phyloP scores from a whole-genome alignment of 2,113 vertebrate genomes.

The Neolamprologus brichardi region DNA sequence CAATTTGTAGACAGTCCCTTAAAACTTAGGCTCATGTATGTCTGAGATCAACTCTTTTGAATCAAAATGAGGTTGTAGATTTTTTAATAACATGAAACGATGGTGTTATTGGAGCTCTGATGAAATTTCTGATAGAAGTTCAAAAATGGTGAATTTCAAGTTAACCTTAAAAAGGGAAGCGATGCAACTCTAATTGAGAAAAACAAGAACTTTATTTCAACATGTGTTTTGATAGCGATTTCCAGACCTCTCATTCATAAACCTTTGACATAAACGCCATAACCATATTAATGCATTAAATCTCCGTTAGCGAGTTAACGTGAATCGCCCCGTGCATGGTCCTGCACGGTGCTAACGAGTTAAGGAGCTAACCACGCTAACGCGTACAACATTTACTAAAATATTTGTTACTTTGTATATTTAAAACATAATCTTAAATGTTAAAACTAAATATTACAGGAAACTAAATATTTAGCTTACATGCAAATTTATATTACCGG shows the following conservation, averaged over 20 bases:
- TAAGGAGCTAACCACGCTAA: background rate
- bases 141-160: background rate
- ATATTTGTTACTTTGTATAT: background rate
- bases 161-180: background rate
- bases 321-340: rapidly evolving
- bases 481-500: background rate
- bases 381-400: background rate
- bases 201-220: background rate
- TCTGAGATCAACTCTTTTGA: background rate
- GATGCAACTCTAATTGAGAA: background rate
- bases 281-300: background rate
- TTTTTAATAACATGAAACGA: background rate
- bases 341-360: rapidly evolving
- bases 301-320: background rate
- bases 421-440: background rate
- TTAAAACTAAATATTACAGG: background rate
- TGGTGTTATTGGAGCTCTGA: background rate
- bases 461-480: rapidly evolving
- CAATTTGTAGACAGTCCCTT: background rate
- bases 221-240: background rate
- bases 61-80: background rate
- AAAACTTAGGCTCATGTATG: background rate
- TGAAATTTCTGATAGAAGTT: background rate
- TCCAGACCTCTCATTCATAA: background rate
- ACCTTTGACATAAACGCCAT: background rate